A percentile compares a stretch with the other conserved stretches of the same genome.
Evolutionary conservation across 2,888 invertebrate species (phyloP).

Genomic region (Eilema depressum): DNA sequence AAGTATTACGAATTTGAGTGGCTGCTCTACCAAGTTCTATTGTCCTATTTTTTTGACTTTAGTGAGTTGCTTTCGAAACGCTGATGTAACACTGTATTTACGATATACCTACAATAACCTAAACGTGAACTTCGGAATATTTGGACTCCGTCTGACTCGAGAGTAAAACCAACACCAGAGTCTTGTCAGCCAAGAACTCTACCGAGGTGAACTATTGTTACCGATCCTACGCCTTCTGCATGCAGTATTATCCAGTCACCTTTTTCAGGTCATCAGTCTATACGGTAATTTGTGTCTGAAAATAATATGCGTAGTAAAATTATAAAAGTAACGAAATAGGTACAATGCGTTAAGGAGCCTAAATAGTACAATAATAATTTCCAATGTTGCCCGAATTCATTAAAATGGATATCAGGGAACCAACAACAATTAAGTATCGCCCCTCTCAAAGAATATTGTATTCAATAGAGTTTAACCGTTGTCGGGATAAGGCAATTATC

Average conservation of each 20-base stretch:
- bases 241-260: too few species aligned
- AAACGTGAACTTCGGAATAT: too few species aligned
- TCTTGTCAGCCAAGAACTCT: too few species aligned
- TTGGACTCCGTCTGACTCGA: not conserved
- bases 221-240: too few species aligned
- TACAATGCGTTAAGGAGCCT: too few species aligned
- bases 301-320: not conserved
- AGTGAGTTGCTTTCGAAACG: too few species aligned
- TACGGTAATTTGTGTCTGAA: too few species aligned
- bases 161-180: not conserved
- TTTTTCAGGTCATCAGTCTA: too few species aligned
- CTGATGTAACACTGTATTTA: too few species aligned
- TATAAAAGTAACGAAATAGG: not conserved
- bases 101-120: too few species aligned
- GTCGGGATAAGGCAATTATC: conserved; percentile 65
- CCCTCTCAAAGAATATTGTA: conserved; percentile 41
- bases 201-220: too few species aligned
- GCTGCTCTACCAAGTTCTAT: not conserved
- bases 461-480: conserved; percentile 53
- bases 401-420: conserved; percentile 19
- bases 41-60: too few species aligned
- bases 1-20: not conserved
- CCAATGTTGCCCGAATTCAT: conserved; percentile 17
- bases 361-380: conserved; percentile 10
- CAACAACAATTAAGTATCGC: conserved; percentile 35